These are phyloP conservation scores for Otis tarda DNA, from an alignment of 2,113 vertebrate species.

Conservation along the genomic window DNA sequence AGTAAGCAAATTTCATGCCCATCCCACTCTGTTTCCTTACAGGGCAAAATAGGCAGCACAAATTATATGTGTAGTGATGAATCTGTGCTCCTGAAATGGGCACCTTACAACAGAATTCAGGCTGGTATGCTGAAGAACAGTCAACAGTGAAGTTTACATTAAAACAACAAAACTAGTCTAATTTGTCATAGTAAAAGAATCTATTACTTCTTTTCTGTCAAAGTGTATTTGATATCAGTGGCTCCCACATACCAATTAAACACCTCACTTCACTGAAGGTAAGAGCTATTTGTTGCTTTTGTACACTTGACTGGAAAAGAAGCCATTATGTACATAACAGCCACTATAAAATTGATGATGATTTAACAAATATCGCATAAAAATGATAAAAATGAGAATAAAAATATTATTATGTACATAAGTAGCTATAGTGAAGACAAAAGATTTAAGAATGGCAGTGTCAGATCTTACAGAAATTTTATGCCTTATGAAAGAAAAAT, in stretches of 20 bases:
- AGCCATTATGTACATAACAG: background rate
- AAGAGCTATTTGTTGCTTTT: background rate
- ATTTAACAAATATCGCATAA: slow-evolving; percentile 30
- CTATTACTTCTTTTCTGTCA: background rate
- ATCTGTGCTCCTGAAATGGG: background rate
- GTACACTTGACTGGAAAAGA: background rate
- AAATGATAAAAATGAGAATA: slow-evolving; percentile 14
- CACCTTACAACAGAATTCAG: background rate
- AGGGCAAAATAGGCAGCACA: background rate
- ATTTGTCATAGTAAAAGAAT: background rate
- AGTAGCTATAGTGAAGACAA: slow-evolving; percentile 3
- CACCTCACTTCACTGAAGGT: background rate
- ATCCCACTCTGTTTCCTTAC: background rate
- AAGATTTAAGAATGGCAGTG: background rate
- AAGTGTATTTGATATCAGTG: background rate
- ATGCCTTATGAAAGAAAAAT: background rate
- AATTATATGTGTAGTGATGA: background rate
- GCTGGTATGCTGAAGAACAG: background rate
- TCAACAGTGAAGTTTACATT: background rate
- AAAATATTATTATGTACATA: slow-evolving; percentile 10
- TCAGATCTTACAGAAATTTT: background rate
- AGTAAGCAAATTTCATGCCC: background rate
- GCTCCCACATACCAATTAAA: slow-evolving; percentile 42
- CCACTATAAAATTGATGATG: slow-evolving; percentile 9
- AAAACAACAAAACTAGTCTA: background rate